Conservation (phyloP, 2,888 invertebrate species). For the Tetrapedia diversipes region DNA sequence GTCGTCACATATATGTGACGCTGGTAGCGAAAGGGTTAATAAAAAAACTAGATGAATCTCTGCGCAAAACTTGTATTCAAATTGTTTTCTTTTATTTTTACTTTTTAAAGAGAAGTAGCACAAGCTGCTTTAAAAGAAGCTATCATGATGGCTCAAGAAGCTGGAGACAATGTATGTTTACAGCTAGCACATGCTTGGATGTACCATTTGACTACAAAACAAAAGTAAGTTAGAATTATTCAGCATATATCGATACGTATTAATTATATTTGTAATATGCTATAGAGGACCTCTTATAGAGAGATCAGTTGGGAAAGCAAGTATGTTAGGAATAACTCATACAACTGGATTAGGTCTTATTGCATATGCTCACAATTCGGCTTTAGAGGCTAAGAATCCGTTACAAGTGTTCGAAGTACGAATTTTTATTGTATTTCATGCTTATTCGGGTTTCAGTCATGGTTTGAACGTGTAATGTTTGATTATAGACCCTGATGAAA, state of each 20-base stretch:
- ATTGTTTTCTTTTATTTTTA: slow-evolving; percentile 22
- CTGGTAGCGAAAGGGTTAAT: no score
- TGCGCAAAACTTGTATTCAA: neutral
- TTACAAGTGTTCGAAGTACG: slow-evolving; percentile 87
- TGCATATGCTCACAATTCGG: slow-evolving; percentile 90
- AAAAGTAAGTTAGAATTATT: slow-evolving; percentile 75
- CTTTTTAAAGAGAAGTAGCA: slow-evolving; percentile 88
- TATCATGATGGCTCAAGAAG: slow-evolving; percentile 93
- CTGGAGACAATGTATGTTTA: slow-evolving; percentile 92
- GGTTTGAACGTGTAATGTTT: slow-evolving; percentile 1
- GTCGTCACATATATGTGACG: no score
- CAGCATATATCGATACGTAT: slow-evolving; percentile 1
- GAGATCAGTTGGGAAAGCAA: slow-evolving; percentile 88
- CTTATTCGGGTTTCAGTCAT: neutral
- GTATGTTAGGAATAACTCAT: slow-evolving; percentile 88
- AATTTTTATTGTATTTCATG: neutral
- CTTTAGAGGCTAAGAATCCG: slow-evolving; percentile 88
- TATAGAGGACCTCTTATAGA: slow-evolving; percentile 86
- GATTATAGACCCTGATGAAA: slow-evolving; percentile 89
- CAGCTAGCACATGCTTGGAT: slow-evolving; percentile 94
- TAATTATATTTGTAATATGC: slow-evolving; percentile 74
- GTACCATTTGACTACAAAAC: slow-evolving; percentile 85
- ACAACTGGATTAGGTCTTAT: slow-evolving; percentile 90
- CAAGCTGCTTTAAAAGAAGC: slow-evolving; percentile 93
- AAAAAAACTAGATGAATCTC: no score